A percentile compares a stretch with the other conserved stretches of the same genome.
Conservation (phyloP, 2,888 invertebrate species). For the Rutpela maculata region DNA sequence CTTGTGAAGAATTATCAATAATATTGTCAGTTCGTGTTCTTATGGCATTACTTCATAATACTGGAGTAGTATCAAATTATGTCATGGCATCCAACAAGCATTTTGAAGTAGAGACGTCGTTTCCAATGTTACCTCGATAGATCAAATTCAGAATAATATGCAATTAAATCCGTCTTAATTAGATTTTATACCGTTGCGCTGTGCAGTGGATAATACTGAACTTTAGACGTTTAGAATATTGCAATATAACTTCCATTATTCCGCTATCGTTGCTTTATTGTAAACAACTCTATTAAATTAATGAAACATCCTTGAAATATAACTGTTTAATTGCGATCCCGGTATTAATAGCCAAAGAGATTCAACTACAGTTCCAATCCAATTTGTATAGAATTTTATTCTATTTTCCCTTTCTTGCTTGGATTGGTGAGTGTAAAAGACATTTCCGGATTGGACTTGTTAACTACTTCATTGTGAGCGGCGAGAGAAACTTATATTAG, state of each 20-base stretch:
- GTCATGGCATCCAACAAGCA: too few species aligned
- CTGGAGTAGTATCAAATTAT: too few species aligned
- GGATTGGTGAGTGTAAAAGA: constrained; percentile 17
- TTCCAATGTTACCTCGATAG: too few species aligned
- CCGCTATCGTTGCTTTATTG: background rate
- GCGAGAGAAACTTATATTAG: constrained; percentile 8
- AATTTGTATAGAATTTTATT: constrained; percentile 8
- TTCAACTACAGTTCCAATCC: background rate
- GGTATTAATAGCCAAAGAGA: background rate
- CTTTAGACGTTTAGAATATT: background rate
- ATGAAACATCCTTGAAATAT: background rate
- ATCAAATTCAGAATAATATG: too few species aligned
- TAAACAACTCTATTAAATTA: constrained; percentile 7
- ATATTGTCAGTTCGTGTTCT: too few species aligned
- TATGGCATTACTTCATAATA: too few species aligned
- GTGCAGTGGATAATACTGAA: background rate
- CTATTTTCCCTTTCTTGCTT: constrained; percentile 1
- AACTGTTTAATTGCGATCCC: background rate
- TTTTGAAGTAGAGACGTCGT: too few species aligned
- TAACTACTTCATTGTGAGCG: constrained; percentile 17
- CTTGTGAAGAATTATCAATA: too few species aligned
- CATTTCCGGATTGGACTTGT: constrained; percentile 15
- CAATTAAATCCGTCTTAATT: too few species aligned
- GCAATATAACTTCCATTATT: background rate
- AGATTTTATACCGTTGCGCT: background rate